Evolutionary conservation across 1,140 invertebrate genomes (phyloP), one percentile per base, ranked within the genome.

Genomic region (Anastatus disparis): DNA sequence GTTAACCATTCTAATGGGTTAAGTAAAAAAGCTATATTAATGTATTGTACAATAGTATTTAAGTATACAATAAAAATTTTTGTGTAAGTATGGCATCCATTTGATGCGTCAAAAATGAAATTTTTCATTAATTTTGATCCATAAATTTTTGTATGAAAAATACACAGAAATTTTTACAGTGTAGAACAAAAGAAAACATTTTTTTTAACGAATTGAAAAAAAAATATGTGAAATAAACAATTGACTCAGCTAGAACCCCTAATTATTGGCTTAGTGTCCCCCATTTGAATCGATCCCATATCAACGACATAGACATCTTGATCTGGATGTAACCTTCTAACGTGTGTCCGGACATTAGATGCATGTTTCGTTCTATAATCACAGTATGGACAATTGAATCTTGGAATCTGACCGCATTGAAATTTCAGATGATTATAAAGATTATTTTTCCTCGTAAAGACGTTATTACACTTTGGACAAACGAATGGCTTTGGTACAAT

Each of bases 371-470:
- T 86, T 38, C 78, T 76, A 72, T 88, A 87, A 4, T 72, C 53
- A 74, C 88, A 89, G 72, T 86, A 82, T 2, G 86, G 87, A 74
- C 89, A 91, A 65, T 87, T 86, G 76, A 90, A 88, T 52, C 88
- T 79, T 10, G 89, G 89, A 74, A 87, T 84, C 59, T 89, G 85
- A 2, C 89, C 89, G 70, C 89, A 90, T 65, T 90, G 88, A 77
- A 82, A 88, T 64, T 86, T 86, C 68, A 89, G 59, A 74, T 90
- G 89, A 7, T 89, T 84, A 13, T 87, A 87, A 72, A 90, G 84
- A 76, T 90, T 89, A 73, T 90, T 89, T 77, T 89, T 90, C 72
- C 89, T 84, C 31, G 86, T 87, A 75, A 90, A 90, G 85, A 82
- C 42, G 86, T 88, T 22, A 82, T 79, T 78, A 78, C 91, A 92